Conservation (phyloP, 2,113 vertebrate genomes). For the Anarrhichthys ocellatus region DNA sequence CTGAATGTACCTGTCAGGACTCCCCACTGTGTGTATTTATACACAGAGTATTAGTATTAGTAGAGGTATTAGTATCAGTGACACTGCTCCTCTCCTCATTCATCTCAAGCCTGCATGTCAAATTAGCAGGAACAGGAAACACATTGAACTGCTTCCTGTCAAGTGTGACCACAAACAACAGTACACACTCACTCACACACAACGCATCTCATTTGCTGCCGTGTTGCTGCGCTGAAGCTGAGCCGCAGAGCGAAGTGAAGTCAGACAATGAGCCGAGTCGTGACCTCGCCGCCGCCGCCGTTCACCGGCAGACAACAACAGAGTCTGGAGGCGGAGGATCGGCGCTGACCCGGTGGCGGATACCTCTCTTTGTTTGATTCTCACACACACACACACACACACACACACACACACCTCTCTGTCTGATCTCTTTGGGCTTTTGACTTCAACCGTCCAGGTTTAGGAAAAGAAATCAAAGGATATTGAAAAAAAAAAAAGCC, state of each 20-base stretch:
- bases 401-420: not conserved
- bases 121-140: slow-evolving; percentile 20
- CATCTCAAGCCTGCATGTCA: slow-evolving; percentile 18
- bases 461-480: slow-evolving; percentile 8
- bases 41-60: not conserved
- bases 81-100: not conserved
- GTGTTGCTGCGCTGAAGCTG: slow-evolving; percentile 22
- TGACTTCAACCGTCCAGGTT: slow-evolving; percentile 15
- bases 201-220: not conserved
- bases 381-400: not conserved
- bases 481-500: slow-evolving; percentile 10
- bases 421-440: slow-evolving; percentile 20
- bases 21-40: too few species aligned
- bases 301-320: slow-evolving; percentile 23
- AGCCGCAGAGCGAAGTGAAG: slow-evolving; percentile 18
- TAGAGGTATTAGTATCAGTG: not conserved
- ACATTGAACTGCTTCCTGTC: slow-evolving; percentile 36
- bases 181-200: not conserved
- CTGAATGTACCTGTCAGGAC: too few species aligned
- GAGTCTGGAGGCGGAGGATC: not conserved
- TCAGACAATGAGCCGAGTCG: slow-evolving; percentile 15
- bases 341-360: not conserved
- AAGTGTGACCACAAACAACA: slow-evolving; percentile 38
- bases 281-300: not conserved
- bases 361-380: slow-evolving; percentile 12